Evolutionary conservation across 1,140 invertebrate species (phyloP), one percentile per base, ranked within the genome.

Genomic region (Colletes gigas): DNA sequence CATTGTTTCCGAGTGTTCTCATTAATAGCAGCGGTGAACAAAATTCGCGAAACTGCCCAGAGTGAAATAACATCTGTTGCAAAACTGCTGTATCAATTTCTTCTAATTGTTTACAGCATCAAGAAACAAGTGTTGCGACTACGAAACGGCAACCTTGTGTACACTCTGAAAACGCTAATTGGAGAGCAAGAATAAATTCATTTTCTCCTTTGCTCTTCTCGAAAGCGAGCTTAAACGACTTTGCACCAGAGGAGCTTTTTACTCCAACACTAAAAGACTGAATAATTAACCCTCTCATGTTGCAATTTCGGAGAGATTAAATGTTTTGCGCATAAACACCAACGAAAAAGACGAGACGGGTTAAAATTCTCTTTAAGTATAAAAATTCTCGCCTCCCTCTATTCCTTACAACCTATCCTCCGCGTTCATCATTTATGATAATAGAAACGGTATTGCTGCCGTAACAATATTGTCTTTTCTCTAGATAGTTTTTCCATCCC

Each of bases 231-330:
- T 78, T 54, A 54, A 71, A 70, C 30, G 68, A 63, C 57, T 78
- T 62, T n/a, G 21, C 68, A 44, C 62, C 39, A 8, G 39, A 71
- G 30, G 4, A 3, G 47, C 30, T 71, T 63, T 63, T 39, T 10
- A 21, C n/a, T n/a, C 19, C 30, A 12, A 41, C 17, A 50, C 39
- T 62, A 44, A 47, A 59, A 52, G n/a, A 52, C 47, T 30, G 59
- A 4, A 78, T 21, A 78, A 71, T 78, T 78, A 71, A 71, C 50
- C 62, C n/a, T 44, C 30, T 54, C 41, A 3, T 10, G 44, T 54
- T 55, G 50, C 57, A 30, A 69, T 59, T 7, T 21, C 2, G 59
- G 59, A 41, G 55, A 19, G 52, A 44, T 78, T 70, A 62, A 47
- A 17, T 70, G 44, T 70, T 41, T n/a, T 6, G 50, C 50, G 8